Base-by-base conservation (phyloP, 2,113 vertebrate species). In the Epinephelus lanceolatus region DNA sequence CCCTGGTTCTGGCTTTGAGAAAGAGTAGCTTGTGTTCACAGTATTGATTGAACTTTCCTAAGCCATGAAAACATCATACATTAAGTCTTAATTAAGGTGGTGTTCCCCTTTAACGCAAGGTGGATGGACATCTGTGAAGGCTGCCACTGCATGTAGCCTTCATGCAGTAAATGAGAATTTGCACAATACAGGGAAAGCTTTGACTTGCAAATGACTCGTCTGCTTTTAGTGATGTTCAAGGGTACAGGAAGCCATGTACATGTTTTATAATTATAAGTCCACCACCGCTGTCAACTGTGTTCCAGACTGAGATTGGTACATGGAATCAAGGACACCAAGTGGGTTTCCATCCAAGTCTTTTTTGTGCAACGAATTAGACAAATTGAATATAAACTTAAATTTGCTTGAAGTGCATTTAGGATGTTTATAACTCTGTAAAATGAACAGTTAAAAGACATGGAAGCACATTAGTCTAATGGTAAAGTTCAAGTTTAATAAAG, bases 151-250 rank as follows among this genome's bases (percentile, higher is more conserved):
- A 30, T 17, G 45, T 33, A 53, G 25, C 60, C 23, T 49, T 71
- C 55, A 75, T 67, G 59, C 75, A 51, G 27, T 63, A 47, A 49
- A 52, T 47, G 27, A 55, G 6, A 9, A 53, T 85, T 57, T 55
- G 53, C 51, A 42, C 17, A 72, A 63, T 5, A 25, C 23, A 61
- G 7, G 12, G 25, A 1, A 53, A 23, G 10, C 42, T 84, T 76
- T 84, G 80, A 83, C 60, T 81, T 83, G 73, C 56, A 79, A 88
- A 91, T 86, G 51, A 56, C 15, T 60, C 3, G 2, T 65, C 7
- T 33, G 57, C 66, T 86, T 89, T 90, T 76, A 86, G 33, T 47
- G 65, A 68, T 73, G 47, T 80, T 81, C 78, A 89, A 78, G 85
- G 85, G 1, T 60, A 77, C 56, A 66, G 49, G 52, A 81, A 71